These are phyloP conservation scores for Clarias gariepinus DNA, from an alignment of 2,113 vertebrate species.

Conservation along the genomic window DNA sequence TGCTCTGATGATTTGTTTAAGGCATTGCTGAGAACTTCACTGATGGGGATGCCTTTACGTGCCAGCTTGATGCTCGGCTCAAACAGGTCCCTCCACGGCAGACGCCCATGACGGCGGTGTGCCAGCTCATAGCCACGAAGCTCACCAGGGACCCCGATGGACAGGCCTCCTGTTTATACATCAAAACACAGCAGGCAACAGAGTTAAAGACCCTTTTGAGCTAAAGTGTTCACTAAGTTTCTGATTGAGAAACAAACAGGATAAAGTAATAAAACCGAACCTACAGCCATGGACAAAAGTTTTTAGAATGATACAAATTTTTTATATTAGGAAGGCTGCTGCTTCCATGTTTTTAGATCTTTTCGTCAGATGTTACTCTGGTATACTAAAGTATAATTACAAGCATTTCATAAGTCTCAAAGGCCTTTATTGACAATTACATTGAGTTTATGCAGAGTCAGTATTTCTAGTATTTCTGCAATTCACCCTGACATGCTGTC, in stretches of 20 bases:
- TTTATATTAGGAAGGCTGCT: not conserved
- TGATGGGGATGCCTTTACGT: slow-evolving; percentile 83
- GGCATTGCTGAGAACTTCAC: slow-evolving; percentile 81
- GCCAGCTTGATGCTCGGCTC: slow-evolving; percentile 89
- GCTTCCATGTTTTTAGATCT: not conserved
- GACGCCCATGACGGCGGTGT: slow-evolving; percentile 84
- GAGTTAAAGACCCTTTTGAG: too few species aligned
- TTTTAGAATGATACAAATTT: not conserved
- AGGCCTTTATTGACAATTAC: too few species aligned
- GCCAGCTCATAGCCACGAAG: slow-evolving; percentile 92
- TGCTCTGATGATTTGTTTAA: slow-evolving; percentile 59
- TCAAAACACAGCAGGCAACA: not conserved
- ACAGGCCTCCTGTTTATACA: slow-evolving; percentile 80
- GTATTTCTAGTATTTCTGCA: too few species aligned
- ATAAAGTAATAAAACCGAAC: not conserved
- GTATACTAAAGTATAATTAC: too few species aligned
- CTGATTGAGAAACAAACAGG: not conserved
- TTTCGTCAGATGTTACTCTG: too few species aligned
- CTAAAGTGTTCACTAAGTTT: not conserved
- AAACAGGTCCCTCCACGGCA: slow-evolving; percentile 90
- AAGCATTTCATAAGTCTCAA: too few species aligned
- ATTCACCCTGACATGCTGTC: too few species aligned
- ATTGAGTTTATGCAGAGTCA: too few species aligned
- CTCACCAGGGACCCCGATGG: slow-evolving; percentile 93
- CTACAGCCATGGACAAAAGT: too few species aligned